Percentiles rank a stretch among this genome's conserved stretches.
phyloP scores from a whole-genome alignment of 1,140 invertebrate species.

The Drosophila cardini region DNA sequence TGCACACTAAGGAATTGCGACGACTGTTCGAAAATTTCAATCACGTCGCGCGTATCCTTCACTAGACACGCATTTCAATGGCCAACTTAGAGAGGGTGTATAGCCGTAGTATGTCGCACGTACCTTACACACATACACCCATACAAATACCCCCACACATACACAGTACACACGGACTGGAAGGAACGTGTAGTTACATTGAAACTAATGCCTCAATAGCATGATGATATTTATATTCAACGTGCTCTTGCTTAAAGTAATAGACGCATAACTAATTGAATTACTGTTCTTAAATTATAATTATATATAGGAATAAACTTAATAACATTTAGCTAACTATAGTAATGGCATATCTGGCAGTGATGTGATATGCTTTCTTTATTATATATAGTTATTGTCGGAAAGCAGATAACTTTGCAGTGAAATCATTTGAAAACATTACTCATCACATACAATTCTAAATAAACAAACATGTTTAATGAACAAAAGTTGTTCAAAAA shows the following conservation, averaged over 20 bases:
- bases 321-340: not conserved
- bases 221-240: slow-evolving; percentile 19
- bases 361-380: not conserved
- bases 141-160: not conserved
- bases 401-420: no score
- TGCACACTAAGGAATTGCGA: slow-evolving; percentile 13
- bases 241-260: slow-evolving; percentile 9
- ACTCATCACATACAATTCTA: no score
- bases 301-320: not conserved
- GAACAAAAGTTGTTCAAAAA: no score
- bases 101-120: slow-evolving; percentile 22
- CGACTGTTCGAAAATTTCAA: slow-evolving; percentile 68
- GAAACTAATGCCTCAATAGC: slow-evolving; percentile 21
- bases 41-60: slow-evolving; percentile 78
- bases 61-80: slow-evolving; percentile 82
- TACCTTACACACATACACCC: slow-evolving; percentile 8
- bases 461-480: no score
- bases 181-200: slow-evolving; percentile 25
- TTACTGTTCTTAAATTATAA: slow-evolving; percentile 14
- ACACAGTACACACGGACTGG: slow-evolving; percentile 1
- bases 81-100: slow-evolving; percentile 46
- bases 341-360: not conserved
- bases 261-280: slow-evolving; percentile 11
- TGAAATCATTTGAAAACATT: no score
- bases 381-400: no score